Evolutionary conservation across 2,888 invertebrate genomes (phyloP), one percentile per base, ranked within the genome.

Genomic region (Parnassius apollo): DNA sequence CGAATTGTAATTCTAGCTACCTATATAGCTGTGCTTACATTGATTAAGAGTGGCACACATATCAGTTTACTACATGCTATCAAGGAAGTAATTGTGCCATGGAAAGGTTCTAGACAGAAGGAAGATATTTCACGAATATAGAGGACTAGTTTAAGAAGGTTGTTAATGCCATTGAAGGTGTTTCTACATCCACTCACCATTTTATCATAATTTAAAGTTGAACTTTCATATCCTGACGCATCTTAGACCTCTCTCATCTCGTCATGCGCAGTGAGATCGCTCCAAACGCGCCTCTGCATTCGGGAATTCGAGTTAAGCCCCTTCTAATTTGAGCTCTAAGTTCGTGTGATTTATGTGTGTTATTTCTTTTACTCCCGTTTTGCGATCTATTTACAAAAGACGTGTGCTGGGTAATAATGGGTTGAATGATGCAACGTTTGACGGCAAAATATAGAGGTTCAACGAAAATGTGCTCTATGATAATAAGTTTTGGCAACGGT

Each of bases 101-200:
- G 54, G 46, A 45, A n/a, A 55, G 59, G 48, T 54, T 12, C 22
- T 35, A 59, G 50, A 56, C 22, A 63, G 22, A 42, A 44, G 45
- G 46, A 42, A 44, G 54, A 55, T 42, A 44, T 58, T 25, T 42
- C 22, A 48, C 22, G 42, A 22, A 50, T 51, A 46, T 42, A 46
- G 35, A 25, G 12, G 50, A 22, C 56, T 46, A 55, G 25, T 12
- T 48, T 45, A 54, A 55, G 18, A 48, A 55, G 52, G 45, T 18
- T 64, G 12, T 51, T 48, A 59, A 59, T 58, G 54, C 42, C 51
- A 55, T 64, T 52, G 3, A 2, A 48, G 58, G 10, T 52, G 44
- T 68, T 70, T 75, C 80, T 82, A 84, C 77, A 77, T 78, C 69
- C 70, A 86, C 86, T 85, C 77, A 85, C 85, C 83, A 75, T 71